Evolutionary conservation across 2,888 invertebrate species (phyloP), one percentile per base, ranked within the genome.

Genomic region (Hermaeophaga mercurialis): DNA sequence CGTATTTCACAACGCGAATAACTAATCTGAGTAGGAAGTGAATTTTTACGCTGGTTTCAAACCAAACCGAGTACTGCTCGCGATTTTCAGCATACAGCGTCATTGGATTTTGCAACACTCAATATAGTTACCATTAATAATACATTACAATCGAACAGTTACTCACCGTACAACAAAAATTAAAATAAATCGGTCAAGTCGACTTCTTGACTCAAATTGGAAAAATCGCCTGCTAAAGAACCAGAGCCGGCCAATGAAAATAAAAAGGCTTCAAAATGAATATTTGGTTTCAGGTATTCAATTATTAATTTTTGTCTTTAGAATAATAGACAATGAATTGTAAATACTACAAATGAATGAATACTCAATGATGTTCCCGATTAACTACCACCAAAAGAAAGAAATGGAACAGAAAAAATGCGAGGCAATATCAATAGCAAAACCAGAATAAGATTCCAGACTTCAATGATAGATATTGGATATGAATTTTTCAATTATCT

Each of bases 101-200:
- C 14, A 26, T n/a, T 24, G 28, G 7, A 36, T 44, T 31, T 52
- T 34, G 44, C 34, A 44, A 52, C 26, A 34, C 31, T 17, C 22
- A 12, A 41, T 34, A 34, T 12, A 48, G 38, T 36, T 8, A 12
- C 22, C 17, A 44, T 52, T 52, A 43, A 52, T 48, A 28, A 48
- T 44, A 52, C 24, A 36, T 24, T 45, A 45, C 34, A 36, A 36
- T 44, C 34, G 44, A n/a, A 34, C 24, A 26, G 31, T 52, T 36
- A 24, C 44, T 52, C 12, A 22, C 28, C 38, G 53, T 38, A 52
- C 54, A 48, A 48, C 48, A 58, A 58, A 58, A 58, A 55, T 58
- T 39, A 19, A 36, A 28, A 44, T 52, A 58, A 54, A 56, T 56
- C 56, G 59, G 59, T 59, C 59, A 59, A 59, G 54, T 59, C 22